Conservation (phyloP, 2,113 vertebrate genomes). For the Epinephelus lanceolatus region DNA sequence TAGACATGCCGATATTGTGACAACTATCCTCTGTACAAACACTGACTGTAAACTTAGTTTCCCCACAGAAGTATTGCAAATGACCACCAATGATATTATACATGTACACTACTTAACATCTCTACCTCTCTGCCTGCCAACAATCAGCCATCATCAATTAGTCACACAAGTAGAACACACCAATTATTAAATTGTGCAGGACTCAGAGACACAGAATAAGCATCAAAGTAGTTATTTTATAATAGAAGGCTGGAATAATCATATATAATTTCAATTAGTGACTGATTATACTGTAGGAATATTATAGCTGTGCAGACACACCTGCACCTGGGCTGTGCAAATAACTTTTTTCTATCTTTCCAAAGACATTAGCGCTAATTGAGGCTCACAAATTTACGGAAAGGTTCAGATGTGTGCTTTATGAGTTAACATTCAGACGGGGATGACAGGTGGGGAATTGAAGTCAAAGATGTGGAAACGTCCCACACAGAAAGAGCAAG, state of each 20-base stretch:
- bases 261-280: neutral
- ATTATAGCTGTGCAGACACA: neutral
- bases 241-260: neutral
- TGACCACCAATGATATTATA: neutral
- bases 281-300: neutral
- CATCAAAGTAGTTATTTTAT: neutral
- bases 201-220: neutral
- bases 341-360: neutral
- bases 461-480: neutral
- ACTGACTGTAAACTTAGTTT: too few relatives aligned
- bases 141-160: neutral
- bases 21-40: too few relatives aligned
- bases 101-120: neutral
- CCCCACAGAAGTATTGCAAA: too few relatives aligned
- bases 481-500: neutral
- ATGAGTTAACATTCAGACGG: too few relatives aligned
- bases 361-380: neutral
- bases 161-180: neutral
- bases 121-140: neutral
- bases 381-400: neutral
- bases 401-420: neutral
- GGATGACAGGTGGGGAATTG: neutral
- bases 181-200: neutral
- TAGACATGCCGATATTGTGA: too few relatives aligned
- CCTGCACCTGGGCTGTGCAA: neutral